These are phyloP conservation scores for Xylota segnis DNA, from an alignment of 2,888 invertebrate genomes.

Conservation along the genomic window DNA sequence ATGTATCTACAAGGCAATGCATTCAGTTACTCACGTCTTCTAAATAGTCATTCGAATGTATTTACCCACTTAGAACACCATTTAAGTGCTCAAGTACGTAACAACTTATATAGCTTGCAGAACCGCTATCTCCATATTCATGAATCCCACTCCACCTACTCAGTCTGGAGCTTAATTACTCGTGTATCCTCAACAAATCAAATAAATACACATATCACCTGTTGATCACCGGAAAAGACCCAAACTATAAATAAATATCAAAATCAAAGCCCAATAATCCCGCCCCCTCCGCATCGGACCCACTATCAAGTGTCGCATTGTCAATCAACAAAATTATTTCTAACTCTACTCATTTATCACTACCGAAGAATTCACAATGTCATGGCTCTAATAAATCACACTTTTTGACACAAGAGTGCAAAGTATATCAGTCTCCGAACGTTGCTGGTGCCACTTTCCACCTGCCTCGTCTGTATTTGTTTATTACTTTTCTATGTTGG, in stretches of 20 bases:
- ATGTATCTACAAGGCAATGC: no score
- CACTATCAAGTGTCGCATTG: background rate
- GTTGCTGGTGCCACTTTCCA: conserved; percentile 12
- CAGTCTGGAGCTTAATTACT: background rate
- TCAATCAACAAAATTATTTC: conserved; percentile 22
- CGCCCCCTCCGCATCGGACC: background rate
- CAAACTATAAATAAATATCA: background rate
- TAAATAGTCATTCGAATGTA: no score
- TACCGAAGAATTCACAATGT: background rate
- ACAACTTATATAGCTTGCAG: no score
- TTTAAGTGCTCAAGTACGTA: no score
- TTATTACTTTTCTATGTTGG: background rate
- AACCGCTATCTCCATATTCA: background rate
- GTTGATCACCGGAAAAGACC: background rate
- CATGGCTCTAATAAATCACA: conserved; percentile 22
- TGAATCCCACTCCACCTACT: background rate
- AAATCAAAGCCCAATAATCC: background rate
- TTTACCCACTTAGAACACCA: no score
- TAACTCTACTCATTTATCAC: conserved; percentile 16
- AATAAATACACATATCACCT: background rate
- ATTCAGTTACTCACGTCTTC: no score
- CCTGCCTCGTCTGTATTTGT: conserved; percentile 10
- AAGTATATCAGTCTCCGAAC: background rate
- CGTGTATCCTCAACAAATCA: background rate
- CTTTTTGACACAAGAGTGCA: background rate